Evolutionary conservation across 2,113 vertebrate genomes (phyloP).

Genomic region (Odocoileus hemionus): DNA sequence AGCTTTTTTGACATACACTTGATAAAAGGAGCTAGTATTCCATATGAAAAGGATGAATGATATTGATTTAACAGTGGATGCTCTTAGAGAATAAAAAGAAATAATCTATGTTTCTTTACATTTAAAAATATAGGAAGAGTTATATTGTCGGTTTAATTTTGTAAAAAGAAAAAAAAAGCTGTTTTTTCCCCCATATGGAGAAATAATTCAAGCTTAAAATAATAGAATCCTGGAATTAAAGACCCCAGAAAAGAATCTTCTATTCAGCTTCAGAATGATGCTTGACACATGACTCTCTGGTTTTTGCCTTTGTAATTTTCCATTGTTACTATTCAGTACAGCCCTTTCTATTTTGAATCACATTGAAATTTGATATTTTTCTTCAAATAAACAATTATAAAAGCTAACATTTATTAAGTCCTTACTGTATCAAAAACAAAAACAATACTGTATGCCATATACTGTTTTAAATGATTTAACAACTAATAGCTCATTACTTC

Average conservation of each 20-base stretch:
- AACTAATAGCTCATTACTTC: neutral
- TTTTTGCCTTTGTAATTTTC: slow-evolving; percentile 10
- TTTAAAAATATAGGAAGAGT: neutral
- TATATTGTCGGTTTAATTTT: neutral
- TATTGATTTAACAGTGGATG: neutral
- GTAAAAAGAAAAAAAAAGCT: neutral
- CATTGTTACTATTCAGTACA: neutral
- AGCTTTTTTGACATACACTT: slow-evolving; percentile 11
- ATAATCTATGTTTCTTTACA: neutral
- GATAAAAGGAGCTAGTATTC: neutral
- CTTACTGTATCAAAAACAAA: neutral
- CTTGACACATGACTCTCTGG: neutral
- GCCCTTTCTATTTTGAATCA: neutral
- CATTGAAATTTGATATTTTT: neutral
- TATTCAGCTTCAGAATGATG: neutral
- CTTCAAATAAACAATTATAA: neutral
- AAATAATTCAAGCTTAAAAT: neutral
- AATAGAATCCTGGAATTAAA: neutral
- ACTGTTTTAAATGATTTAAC: neutral
- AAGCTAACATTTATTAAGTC: neutral
- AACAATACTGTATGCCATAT: neutral
- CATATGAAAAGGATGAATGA: neutral
- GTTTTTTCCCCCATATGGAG: neutral
- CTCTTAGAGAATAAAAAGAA: neutral
- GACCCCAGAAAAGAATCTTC: neutral